Evolutionary conservation across 2,797 vertebrate species (phyloP), one percentile per base, ranked within the genome.

Genomic region (Octomys mimax): DNA sequence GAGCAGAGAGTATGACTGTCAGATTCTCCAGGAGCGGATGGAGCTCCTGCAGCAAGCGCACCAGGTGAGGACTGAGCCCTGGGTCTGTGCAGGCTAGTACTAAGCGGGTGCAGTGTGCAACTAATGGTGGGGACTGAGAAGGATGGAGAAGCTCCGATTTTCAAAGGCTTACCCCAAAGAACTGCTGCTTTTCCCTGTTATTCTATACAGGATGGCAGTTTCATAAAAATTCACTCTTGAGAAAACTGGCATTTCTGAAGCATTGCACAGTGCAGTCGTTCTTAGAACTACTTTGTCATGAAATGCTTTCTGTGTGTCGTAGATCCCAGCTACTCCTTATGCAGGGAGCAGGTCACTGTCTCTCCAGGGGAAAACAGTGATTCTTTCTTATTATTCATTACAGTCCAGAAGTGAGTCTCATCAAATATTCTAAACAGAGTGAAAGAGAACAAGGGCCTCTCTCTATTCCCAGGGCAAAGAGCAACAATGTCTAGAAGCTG

Each of bases 11-110:
- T 99, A 99, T 2, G 99, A 99, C 98, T 99, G 99, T 97, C 99
- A 99, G 98, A 99, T 99, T 96, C 99, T 99, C 87, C 99, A 99
- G 98, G 99, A 99, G 98, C 99, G 99, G 89, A 99, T 99, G 99
- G 99, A 99, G 97, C 99, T 99, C 96, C 99, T 99, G 77, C 99
- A 99, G 98, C 99, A 99, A 98, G 99, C 99, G 39, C 99, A 99
- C 96, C 99, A 99, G 99, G 99, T 99, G 96, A 36, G 96, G 79
- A 75, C 10, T 3, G 39, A 66, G 80, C 57, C 16, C 59, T 1
- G 0, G 6, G 8, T 62, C 89, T 2, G 39, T 3, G 2, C 1
- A 70, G 54, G 6, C 16, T 46, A 59, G 33, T 13, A 19, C 87
- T 28, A 6, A 78, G 93, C 33, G 36, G 10, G 0, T 21, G 81